Evolutionary conservation across 2,113 vertebrate genomes (phyloP), one percentile per base, ranked within the genome.

Genomic region (Cyprinodon tularosa): DNA sequence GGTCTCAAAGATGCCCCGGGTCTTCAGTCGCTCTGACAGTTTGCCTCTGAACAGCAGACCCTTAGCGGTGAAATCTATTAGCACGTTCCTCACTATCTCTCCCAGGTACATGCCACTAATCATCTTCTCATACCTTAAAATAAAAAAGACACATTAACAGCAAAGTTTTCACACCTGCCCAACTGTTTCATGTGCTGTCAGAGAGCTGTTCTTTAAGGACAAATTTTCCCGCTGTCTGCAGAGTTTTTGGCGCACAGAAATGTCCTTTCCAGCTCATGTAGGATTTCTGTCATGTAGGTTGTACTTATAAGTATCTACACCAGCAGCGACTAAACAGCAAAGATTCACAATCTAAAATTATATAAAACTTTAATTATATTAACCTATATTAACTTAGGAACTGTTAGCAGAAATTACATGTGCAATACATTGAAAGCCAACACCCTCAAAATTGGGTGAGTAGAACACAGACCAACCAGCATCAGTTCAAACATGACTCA

Each of bases 91-190:
- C 68, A 99, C 98, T 0, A 99, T 96, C 91, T 99, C 98, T 0
- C 98, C 98, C 74, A 99, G 90, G 87, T 99, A 99, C 98, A 99
- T 98, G 62, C 98, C 98, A 0, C 98, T 98, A 90, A 99, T 98
- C 97, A 99, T 97, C 91, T 99, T 99, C 94, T 99, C 98, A 70
- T 94, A 99, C 90, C 98, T 99, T 88, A 0, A 12, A 65, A 53
- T 62, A 13, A 45, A 17, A 13, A 20, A 57, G 17, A 77, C 4
- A 82, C 48, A 84, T 11, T 78, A 48, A 65, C 15, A 12, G 14
- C 62, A 37, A 59, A 70, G 4, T 14, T 40, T 0, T 5, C 14
- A 9, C 44, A 12, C 22, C 29, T 0, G 3, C 14, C 3, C 37
- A 22, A 39, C 29, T 29, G 12, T 0, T 47, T 36, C 7, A 17